Evolutionary conservation across 37 sponge, comb jelly and placozoan species (phyloP), one percentile per base, ranked within the genome.

Genomic region (Aplysina aerophoba): DNA sequence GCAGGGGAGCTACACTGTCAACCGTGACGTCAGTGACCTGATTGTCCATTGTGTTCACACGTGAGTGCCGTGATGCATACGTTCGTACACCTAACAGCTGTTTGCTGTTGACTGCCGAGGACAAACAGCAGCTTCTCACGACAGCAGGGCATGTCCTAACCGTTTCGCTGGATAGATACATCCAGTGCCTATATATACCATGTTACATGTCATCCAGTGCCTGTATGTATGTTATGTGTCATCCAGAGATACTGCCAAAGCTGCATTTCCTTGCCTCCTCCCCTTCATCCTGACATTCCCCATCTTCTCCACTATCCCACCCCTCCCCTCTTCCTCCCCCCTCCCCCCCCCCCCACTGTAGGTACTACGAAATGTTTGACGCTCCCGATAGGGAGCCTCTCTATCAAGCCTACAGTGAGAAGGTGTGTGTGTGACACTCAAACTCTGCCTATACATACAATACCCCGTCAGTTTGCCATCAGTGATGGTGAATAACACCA

Each of bases 1-100:
- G 1, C 71, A 69, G 71, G 71, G 71, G 17, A 69, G 34, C 71
- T 69, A 69, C 34, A 35, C 34, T 6, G 34, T 69, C 71, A 69
- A 30, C 34, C 1, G 34, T 34, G 71, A 69, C 13, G 71, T 69
- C 34, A 31, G 34, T 30, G 19, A 31, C 19, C 31, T 69, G 4
- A 35, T 69, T 5, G 34, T 35, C 28, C 71, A 69, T 1, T 69
- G 27, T 27, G 33, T 69, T 30, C 28, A 27, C 17, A 35, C 71
- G 71, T 69, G 34, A 69, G 71, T 69, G 11, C 66, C 66, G 12
- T 20, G n/a, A n/a, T n/a, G n/a, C n/a, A n/a, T n/a, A n/a, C n/a
- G n/a, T n/a, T n/a, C n/a, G n/a, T n/a, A n/a, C n/a, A n/a, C n/a
- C n/a, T n/a, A n/a, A n/a, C n/a, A n/a, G n/a, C n/a, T n/a, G n/a